Percentiles rank a stretch among this genome's conserved stretches.
Conservation (phyloP, 2,113 vertebrate species). For the Pollimyrus isidori region DNA sequence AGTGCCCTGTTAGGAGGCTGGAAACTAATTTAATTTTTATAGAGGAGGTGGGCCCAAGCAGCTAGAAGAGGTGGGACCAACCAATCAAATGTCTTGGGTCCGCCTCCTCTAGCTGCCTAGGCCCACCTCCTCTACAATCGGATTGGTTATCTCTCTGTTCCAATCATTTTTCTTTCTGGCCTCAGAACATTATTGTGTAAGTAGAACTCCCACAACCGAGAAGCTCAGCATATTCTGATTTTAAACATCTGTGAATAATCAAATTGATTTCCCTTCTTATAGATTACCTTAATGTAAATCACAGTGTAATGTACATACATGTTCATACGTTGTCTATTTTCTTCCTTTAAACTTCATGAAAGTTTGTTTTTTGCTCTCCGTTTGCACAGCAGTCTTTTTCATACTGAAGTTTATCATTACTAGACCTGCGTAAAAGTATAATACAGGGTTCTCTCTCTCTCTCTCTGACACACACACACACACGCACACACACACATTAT, state of each 20-base stretch:
- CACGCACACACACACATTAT: not conserved
- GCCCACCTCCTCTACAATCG: not conserved
- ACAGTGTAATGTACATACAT: not conserved
- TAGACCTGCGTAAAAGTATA: not conserved
- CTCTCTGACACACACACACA: not conserved
- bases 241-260: not conserved
- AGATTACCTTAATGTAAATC: not conserved
- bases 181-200: not conserved
- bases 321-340: not conserved
- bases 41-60: not conserved
- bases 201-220: not conserved
- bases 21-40: not conserved
- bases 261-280: not conserved
- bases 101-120: not conserved
- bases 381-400: not conserved
- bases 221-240: not conserved
- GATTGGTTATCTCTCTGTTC: not conserved
- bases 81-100: not conserved
- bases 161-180: not conserved
- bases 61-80: not conserved
- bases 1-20: not conserved
- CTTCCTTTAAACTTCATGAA: not conserved
- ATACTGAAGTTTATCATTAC: not conserved
- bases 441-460: not conserved
- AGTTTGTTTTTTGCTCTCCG: not conserved